Conservation (phyloP, 1,140 invertebrate species). For the Drosophila melanica region DNA sequence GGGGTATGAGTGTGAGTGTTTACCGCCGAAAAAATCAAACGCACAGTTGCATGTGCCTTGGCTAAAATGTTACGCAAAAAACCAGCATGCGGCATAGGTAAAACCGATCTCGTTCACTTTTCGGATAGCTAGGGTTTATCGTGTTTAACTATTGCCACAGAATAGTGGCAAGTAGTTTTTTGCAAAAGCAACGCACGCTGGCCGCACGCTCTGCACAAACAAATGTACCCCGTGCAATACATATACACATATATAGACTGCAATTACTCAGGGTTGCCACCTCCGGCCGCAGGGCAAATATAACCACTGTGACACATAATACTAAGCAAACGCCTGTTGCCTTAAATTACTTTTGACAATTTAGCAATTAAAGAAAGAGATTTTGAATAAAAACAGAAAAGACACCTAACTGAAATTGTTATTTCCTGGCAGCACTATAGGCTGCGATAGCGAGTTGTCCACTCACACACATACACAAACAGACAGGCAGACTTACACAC, state of each 20-base stretch:
- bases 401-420: constrained; percentile 1
- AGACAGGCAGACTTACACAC: constrained; percentile 55
- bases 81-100: constrained; percentile 28
- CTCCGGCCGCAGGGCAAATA: constrained; percentile 18
- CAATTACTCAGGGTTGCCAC: constrained; percentile 79
- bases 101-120: constrained; percentile 25
- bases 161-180: constrained; percentile 38
- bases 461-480: constrained; percentile 26
- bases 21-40: constrained; percentile 81
- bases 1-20: constrained; percentile 80
- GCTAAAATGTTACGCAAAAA: constrained; percentile 72
- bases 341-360: background rate
- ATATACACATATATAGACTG: constrained; percentile 73
- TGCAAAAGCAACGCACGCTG: constrained; percentile 65
- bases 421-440: constrained; percentile 38
- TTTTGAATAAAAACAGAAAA: background rate
- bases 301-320: constrained; percentile 6
- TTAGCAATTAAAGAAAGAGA: background rate
- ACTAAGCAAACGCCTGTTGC: background rate
- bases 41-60: constrained; percentile 77
- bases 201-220: constrained; percentile 75
- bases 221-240: constrained; percentile 64
- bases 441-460: constrained; percentile 38
- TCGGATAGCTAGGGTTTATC: constrained; percentile 5
- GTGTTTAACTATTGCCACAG: constrained; percentile 34